phyloP scores from a whole-genome alignment of 1,140 invertebrate genomes.

The Meteorus sp. region DNA sequence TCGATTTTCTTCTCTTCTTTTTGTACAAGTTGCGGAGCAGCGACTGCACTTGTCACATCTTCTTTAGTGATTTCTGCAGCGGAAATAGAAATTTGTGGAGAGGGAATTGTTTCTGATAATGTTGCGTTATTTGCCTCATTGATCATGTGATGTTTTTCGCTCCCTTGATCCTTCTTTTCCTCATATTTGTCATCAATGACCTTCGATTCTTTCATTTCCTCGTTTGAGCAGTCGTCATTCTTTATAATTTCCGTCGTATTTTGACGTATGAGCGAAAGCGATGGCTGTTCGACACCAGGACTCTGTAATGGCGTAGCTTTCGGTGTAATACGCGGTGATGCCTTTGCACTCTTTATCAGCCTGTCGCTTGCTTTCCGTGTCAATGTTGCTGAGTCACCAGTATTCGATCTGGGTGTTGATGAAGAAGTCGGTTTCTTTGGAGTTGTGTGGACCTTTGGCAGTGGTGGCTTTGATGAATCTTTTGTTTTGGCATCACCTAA shows the following conservation, averaged over 20 bases:
- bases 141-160: slow-evolving; percentile 39
- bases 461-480: slow-evolving; percentile 59
- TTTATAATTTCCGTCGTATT: slow-evolving; percentile 53
- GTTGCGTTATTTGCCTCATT: slow-evolving; percentile 4
- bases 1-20: slow-evolving; percentile 38
- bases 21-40: slow-evolving; percentile 20
- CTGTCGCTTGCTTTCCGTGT: slow-evolving; percentile 53
- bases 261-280: slow-evolving; percentile 48
- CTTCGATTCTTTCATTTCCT: slow-evolving; percentile 38
- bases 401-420: slow-evolving; percentile 29
- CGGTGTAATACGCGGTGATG: slow-evolving; percentile 58
- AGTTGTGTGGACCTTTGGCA: slow-evolving; percentile 59
- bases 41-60: slow-evolving; percentile 28
- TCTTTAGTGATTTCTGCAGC: slow-evolving; percentile 28
- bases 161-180: slow-evolving; percentile 50
- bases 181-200: slow-evolving; percentile 43
- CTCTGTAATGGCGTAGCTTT: slow-evolving; percentile 63
- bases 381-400: slow-evolving; percentile 39
- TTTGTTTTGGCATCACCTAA: slow-evolving; percentile 48
- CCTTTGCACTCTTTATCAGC: slow-evolving; percentile 52
- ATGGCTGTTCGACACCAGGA: slow-evolving; percentile 57
- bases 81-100: background rate
- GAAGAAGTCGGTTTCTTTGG: slow-evolving; percentile 55
- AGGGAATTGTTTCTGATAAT: slow-evolving; percentile 10
- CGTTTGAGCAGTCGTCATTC: slow-evolving; percentile 39